These are phyloP conservation scores for Spodoptera litura DNA, from an alignment of 1,140 invertebrate species.

Conservation along the genomic window DNA sequence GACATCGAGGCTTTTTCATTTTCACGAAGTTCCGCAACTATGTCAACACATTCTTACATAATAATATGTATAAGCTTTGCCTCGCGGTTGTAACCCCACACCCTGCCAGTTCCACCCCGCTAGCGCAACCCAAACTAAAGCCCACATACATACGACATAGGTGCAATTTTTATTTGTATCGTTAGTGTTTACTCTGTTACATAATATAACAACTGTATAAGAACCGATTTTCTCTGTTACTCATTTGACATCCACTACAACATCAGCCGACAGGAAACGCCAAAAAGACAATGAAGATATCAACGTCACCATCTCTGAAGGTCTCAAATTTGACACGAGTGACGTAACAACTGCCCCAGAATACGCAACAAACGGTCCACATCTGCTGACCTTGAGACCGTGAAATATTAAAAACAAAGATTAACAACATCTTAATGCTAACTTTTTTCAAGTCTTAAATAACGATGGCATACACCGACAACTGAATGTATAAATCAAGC, in stretches of 20 bases:
- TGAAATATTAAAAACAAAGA: constrained; percentile 26
- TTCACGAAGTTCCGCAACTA: not conserved
- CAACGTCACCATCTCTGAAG: not conserved
- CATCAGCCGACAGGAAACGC: not conserved
- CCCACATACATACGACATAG: too few relatives aligned
- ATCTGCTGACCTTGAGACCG: constrained; percentile 15
- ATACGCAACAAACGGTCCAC: not conserved
- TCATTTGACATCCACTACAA: too few relatives aligned
- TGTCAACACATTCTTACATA: too few relatives aligned
- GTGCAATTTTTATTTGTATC: too few relatives aligned
- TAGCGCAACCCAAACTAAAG: too few relatives aligned
- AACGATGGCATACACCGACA: constrained; percentile 34
- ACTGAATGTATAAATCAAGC: constrained; percentile 42
- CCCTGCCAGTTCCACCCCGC: too few relatives aligned
- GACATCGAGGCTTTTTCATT: not conserved
- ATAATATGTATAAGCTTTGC: too few relatives aligned
- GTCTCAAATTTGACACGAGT: not conserved
- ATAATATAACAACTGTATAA: too few relatives aligned
- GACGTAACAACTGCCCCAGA: not conserved
- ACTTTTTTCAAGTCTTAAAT: constrained; percentile 7
- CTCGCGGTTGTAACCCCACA: too few relatives aligned
- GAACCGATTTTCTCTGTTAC: too few relatives aligned
- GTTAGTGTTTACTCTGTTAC: too few relatives aligned
- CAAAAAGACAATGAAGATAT: constrained; percentile 5
- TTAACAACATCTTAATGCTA: constrained; percentile 12